Evolutionary conservation across 2,888 invertebrate species (phyloP).

Genomic region (Proisotoma minuta): DNA sequence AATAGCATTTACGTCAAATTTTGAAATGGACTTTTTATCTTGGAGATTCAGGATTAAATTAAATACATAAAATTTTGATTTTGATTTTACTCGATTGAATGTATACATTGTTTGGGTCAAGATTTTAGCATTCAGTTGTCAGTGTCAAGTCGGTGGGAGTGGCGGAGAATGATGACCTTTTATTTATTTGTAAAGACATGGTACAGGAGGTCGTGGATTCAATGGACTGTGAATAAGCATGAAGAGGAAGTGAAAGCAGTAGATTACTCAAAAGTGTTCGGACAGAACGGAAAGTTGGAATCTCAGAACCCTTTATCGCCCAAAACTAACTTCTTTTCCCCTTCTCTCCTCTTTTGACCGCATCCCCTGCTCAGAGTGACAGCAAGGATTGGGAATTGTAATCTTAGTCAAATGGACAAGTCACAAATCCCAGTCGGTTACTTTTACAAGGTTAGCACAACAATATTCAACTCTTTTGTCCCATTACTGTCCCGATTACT

Average conservation of each 20-base stretch:
- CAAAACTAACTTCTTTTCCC: conserved; percentile 24
- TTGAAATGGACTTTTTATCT: no score
- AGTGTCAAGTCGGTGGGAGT: conserved; percentile 14
- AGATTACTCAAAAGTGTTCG: conserved; percentile 47
- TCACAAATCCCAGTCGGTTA: conserved; percentile 1
- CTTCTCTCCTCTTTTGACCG: conserved; percentile 7
- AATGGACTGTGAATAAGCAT: conserved; percentile 44
- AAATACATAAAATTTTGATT: no score
- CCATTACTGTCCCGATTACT: background rate
- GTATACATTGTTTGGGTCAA: no score
- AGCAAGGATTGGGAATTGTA: conserved; percentile 9
- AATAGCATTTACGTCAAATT: no score
- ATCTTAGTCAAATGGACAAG: conserved; percentile 13
- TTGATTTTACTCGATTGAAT: no score
- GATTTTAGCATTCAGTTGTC: conserved; percentile 18
- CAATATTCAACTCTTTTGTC: conserved; percentile 8
- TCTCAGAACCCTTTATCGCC: conserved; percentile 43
- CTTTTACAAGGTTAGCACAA: conserved; percentile 10
- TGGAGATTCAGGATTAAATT: no score
- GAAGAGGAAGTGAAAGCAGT: conserved; percentile 45
- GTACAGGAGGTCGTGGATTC: conserved; percentile 33
- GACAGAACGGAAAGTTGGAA: no score
- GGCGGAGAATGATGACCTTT: conserved; percentile 30
- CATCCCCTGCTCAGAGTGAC: conserved; percentile 4
- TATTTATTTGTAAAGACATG: conserved; percentile 46